A percentile compares a stretch with the other conserved stretches of the same genome.
Evolutionary conservation across 2,113 vertebrate species (phyloP).

Genomic region (Hemichromis elongatus): DNA sequence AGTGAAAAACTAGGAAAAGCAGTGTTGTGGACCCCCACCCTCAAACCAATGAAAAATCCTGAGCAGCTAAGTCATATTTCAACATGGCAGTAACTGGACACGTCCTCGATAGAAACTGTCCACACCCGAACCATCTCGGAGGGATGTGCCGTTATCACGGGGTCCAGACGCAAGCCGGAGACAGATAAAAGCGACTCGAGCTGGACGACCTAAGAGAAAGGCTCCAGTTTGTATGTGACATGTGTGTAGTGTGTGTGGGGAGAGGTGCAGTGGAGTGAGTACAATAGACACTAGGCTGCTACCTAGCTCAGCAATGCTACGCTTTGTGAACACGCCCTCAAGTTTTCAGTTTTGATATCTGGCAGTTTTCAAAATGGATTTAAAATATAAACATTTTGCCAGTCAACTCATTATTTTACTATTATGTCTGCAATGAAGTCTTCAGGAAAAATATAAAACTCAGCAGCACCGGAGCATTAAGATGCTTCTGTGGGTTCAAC

Average conservation of each 20-base stretch:
- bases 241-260: background rate
- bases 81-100: background rate
- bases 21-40: fast-evolving
- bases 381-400: background rate
- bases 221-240: background rate
- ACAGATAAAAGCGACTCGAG: slow-evolving; percentile 45
- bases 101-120: background rate
- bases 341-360: background rate
- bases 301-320: background rate
- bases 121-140: slow-evolving; percentile 25
- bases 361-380: background rate
- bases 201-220: background rate
- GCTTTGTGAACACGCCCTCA: background rate
- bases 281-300: background rate
- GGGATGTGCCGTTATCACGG: slow-evolving; percentile 36
- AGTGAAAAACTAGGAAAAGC: background rate
- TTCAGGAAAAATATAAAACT: background rate
- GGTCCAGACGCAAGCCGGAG: slow-evolving; percentile 27
- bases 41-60: background rate
- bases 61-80: background rate
- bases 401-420: background rate
- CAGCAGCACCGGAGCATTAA: background rate
- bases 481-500: background rate
- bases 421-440: background rate
- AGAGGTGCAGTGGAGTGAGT: background rate